phyloP scores from a whole-genome alignment of 2,113 vertebrate genomes.

The Rallus limicola region DNA sequence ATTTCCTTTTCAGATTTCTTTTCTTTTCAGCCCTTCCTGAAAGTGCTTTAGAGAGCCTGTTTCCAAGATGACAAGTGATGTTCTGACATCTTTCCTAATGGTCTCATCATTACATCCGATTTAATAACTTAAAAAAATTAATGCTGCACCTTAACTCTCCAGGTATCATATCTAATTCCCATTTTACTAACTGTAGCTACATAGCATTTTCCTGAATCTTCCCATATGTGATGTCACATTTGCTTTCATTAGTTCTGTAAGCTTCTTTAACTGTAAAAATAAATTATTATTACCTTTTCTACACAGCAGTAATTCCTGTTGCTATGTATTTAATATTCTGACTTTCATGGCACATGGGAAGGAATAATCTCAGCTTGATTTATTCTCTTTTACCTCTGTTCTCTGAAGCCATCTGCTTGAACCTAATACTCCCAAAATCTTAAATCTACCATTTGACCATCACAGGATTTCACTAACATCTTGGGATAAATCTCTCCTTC shows the following conservation, averaged over 20 bases:
- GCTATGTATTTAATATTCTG: not conserved
- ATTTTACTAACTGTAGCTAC: not conserved
- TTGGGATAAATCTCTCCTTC: not conserved
- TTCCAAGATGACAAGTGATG: not conserved
- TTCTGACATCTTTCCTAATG: conserved; percentile 7
- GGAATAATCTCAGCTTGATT: not conserved
- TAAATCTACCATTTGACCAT: not conserved
- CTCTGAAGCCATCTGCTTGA: not conserved
- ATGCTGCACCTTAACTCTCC: not conserved
- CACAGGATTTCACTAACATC: not conserved
- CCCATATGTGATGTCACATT: not conserved
- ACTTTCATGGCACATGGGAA: not conserved
- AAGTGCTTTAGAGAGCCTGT: not conserved
- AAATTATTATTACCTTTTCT: not conserved
- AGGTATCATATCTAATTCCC: not conserved
- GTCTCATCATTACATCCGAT: not conserved
- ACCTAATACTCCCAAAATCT: not conserved
- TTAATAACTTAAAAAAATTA: conserved; percentile 9
- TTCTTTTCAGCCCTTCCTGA: not conserved
- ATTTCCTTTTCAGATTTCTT: not conserved
- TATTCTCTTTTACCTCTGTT: not conserved
- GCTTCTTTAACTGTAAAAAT: not conserved
- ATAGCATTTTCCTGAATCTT: not conserved
- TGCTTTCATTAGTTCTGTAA: not conserved
- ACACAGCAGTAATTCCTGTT: not conserved